phyloP scores from a whole-genome alignment of 2,888 invertebrate species.

The Eupeodes luniger region DNA sequence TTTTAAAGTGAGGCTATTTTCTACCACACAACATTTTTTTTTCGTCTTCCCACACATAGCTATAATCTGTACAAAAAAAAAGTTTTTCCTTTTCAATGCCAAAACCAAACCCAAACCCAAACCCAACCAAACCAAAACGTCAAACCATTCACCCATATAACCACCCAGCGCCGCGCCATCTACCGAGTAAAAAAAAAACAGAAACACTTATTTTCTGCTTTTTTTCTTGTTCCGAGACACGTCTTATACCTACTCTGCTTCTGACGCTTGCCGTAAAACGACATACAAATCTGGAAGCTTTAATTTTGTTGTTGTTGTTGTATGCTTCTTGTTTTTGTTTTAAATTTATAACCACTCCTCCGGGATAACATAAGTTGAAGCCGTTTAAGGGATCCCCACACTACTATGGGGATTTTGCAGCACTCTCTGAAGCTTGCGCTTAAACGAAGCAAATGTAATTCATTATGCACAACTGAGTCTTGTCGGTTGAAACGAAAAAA shows the following conservation, averaged over 20 bases:
- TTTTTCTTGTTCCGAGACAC: neutral
- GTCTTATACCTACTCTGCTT: neutral
- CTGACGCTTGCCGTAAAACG: neutral
- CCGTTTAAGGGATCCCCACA: constrained; percentile 25
- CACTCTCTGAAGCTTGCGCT: neutral
- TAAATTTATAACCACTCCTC: constrained; percentile 40
- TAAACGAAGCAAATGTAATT: constrained; percentile 29
- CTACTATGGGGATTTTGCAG: neutral
- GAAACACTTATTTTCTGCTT: constrained; percentile 38
- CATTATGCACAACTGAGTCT: constrained; percentile 42
- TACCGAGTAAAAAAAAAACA: neutral
- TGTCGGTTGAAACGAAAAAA: neutral
- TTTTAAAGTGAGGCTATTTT: neutral
- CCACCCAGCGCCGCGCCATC: neutral
- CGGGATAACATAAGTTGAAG: constrained; percentile 25
- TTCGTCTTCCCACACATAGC: neutral
- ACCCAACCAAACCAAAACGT: neutral
- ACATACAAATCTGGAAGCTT: constrained; percentile 22
- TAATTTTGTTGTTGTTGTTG: constrained; percentile 8
- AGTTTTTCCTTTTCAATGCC: constrained; percentile 26
- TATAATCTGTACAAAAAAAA: neutral
- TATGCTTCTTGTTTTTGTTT: constrained; percentile 36
- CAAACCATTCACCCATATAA: neutral
- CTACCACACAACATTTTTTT: too few relatives aligned
- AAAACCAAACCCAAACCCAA: neutral